phyloP scores from a whole-genome alignment of 2,113 vertebrate species.

The Centropus unirufus region DNA sequence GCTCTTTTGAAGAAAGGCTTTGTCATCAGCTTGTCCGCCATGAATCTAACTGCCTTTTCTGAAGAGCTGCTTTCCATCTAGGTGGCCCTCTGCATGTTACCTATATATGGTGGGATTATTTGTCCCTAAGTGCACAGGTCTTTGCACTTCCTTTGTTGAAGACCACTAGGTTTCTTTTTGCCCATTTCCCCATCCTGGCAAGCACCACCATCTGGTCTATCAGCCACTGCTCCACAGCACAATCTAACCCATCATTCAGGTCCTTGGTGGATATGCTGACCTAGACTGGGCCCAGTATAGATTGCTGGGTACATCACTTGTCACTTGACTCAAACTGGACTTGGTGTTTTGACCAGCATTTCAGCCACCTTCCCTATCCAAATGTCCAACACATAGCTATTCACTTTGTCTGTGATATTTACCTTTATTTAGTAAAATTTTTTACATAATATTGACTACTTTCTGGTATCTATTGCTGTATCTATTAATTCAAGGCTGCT shows the following conservation, averaged over 20 bases:
- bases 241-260: neutral
- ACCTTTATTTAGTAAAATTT: neutral
- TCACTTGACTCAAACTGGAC: neutral
- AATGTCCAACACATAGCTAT: no score
- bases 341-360: no score
- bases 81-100: neutral
- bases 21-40: neutral
- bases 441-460: neutral
- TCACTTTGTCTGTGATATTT: neutral
- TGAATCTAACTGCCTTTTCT: neutral
- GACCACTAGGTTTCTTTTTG: neutral
- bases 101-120: neutral
- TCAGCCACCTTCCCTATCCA: no score
- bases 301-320: neutral
- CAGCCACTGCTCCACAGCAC: neutral
- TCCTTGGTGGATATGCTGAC: neutral
- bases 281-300: no score
- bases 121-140: fast-evolving
- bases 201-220: neutral
- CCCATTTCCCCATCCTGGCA: neutral
- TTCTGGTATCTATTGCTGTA: neutral
- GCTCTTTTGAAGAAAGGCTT: neutral
- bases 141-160: neutral
- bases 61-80: neutral
- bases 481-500: neutral